phyloP scores from a whole-genome alignment of 2,888 invertebrate genomes.

The Melipona beecheii region DNA sequence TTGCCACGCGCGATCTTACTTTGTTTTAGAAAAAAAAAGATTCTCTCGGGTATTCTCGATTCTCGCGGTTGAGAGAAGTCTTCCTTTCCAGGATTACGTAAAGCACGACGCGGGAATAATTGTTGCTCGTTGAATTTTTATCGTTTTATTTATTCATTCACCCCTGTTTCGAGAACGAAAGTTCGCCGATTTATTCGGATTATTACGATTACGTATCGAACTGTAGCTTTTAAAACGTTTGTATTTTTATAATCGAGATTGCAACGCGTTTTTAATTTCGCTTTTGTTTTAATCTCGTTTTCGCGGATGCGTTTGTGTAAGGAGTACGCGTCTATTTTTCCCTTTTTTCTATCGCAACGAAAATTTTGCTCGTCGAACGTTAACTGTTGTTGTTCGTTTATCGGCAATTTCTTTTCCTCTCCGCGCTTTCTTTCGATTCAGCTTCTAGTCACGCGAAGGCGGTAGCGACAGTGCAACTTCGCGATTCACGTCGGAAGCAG shows the following conservation, averaged over 20 bases:
- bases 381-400: no score
- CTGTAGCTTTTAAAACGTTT: no score
- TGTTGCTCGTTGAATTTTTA: background rate
- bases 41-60: background rate
- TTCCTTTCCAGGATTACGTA: conserved; percentile 2
- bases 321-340: background rate
- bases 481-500: no score
- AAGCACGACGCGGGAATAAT: background rate
- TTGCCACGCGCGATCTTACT: background rate
- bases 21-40: no score
- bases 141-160: background rate
- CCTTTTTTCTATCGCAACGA: no score
- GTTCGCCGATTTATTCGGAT: background rate
- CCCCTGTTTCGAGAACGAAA: background rate
- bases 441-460: no score
- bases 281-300: background rate
- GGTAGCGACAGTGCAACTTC: no score
- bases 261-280: no score
- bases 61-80: background rate
- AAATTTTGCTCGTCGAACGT: no score
- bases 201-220: no score
- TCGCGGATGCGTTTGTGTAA: background rate
- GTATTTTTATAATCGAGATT: background rate
- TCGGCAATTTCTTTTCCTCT: no score
- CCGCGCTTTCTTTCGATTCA: no score